A percentile compares a stretch with the other conserved stretches of the same genome.
These are phyloP conservation scores for Peromyscus eremicus DNA, from an alignment of 2,797 vertebrate genomes.

Conservation along the genomic window DNA sequence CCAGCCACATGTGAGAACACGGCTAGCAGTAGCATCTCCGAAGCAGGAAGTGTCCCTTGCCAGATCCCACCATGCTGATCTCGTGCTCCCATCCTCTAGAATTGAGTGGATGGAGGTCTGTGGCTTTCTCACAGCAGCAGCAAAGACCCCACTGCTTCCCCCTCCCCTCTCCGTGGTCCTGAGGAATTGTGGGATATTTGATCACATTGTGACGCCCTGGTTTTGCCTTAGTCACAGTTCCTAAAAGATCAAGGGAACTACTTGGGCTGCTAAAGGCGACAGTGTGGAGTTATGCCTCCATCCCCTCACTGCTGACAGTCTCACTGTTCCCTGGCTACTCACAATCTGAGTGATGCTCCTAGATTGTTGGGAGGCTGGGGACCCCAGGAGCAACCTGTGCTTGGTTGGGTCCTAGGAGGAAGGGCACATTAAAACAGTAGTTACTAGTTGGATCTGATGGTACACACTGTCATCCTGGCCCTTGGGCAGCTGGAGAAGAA, in stretches of 20 bases:
- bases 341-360: background rate
- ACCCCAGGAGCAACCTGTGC: background rate
- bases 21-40: background rate
- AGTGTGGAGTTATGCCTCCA: background rate
- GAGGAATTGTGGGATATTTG: background rate
- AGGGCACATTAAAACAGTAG: background rate
- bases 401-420: background rate
- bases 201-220: background rate
- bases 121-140: background rate
- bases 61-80: rapidly evolving
- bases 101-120: background rate
- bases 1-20: background rate
- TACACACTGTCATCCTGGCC: background rate
- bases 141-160: background rate
- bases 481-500: background rate
- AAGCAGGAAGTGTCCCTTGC: background rate
- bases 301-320: background rate
- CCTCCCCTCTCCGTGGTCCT: too few species aligned
- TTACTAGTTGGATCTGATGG: background rate
- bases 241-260: background rate
- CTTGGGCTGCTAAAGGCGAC: background rate
- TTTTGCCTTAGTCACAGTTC: background rate
- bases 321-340: rapidly evolving
- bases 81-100: background rate
- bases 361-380: too few species aligned